A percentile compares a stretch with the other conserved stretches of the same genome.
Evolutionary conservation across 2,113 vertebrate species (phyloP).

Genomic region (Empidonax alnorum): DNA sequence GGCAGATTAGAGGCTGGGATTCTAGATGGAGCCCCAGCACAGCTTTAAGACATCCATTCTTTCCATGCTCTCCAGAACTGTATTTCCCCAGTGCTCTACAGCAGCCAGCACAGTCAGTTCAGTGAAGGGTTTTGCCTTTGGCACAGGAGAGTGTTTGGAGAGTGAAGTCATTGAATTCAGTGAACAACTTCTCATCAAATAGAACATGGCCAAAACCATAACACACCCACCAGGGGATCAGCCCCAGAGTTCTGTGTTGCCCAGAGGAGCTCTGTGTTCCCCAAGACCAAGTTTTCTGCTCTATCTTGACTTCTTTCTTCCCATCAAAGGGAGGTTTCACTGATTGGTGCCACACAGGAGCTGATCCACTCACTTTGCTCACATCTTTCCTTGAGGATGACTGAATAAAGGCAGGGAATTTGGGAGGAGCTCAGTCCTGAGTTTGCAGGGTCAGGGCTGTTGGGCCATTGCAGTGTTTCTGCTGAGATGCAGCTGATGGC

Average conservation of each 20-base stretch:
- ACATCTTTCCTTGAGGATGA: not conserved
- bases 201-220: not conserved
- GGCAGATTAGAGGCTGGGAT: constrained; percentile 2
- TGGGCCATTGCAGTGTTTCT: not conserved
- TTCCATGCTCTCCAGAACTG: not conserved
- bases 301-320: not conserved
- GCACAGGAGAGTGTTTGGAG: not conserved
- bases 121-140: constrained; percentile 14
- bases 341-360: not conserved
- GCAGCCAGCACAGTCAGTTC: not conserved
- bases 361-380: not conserved
- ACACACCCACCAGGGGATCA: not conserved
- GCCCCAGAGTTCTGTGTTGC: not conserved
- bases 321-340: not conserved
- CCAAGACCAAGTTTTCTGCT: not conserved
- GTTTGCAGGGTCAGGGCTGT: not conserved
- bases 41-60: constrained; percentile 11
- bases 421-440: not conserved
- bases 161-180: constrained; percentile 21
- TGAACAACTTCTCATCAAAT: constrained; percentile 6
- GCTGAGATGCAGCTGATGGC: not conserved
- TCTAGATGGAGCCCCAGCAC: not conserved
- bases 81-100: constrained; percentile 1
- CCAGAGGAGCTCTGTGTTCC: not conserved
- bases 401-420: not conserved